A percentile compares a stretch with the other conserved stretches of the same genome.
Conservation (phyloP, 2,113 vertebrate genomes). For the Pongo abelii region DNA sequence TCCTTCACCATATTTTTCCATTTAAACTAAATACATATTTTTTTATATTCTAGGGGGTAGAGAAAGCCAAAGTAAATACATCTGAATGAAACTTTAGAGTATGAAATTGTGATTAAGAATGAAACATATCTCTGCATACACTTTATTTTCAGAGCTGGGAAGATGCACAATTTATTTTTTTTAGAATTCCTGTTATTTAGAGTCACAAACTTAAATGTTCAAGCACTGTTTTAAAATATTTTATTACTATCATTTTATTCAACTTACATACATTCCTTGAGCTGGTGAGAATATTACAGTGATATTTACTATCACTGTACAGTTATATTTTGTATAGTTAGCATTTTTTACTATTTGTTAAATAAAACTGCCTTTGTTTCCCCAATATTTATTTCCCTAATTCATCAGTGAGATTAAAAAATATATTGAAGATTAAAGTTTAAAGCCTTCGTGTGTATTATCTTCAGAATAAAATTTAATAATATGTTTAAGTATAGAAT, state of each 20-base stretch:
- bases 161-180: not conserved
- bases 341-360: not conserved
- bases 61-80: not conserved
- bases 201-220: not conserved
- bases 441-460: not conserved
- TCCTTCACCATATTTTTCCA: not conserved
- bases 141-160: not conserved
- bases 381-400: not conserved
- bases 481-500: not conserved
- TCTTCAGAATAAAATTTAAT: not conserved
- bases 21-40: not conserved
- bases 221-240: not conserved
- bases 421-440: slow-evolving; percentile 11
- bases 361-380: not conserved
- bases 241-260: not conserved
- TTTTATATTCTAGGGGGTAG: not conserved
- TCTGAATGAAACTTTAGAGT: not conserved
- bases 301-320: not conserved
- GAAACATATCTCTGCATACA: rapidly evolving
- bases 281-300: not conserved
- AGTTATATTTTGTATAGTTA: not conserved
- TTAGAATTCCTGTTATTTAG: not conserved
- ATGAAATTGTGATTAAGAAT: not conserved
- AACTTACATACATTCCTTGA: not conserved
- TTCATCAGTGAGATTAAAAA: not conserved